phyloP scores from a whole-genome alignment of 2,888 invertebrate genomes.

The Phytoseiulus persimilis region DNA sequence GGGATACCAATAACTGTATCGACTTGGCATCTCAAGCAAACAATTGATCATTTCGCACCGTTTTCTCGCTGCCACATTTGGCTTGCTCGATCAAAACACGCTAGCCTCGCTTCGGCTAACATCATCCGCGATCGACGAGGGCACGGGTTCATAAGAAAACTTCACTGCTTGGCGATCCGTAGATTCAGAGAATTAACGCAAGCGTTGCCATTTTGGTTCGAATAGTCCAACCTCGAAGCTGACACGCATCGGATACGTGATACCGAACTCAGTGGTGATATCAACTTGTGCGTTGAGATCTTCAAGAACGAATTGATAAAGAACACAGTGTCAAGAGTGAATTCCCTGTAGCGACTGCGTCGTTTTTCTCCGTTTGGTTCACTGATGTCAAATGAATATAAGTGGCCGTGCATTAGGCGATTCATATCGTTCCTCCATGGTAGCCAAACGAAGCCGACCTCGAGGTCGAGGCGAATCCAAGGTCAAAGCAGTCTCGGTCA shows the following conservation, averaged over 20 bases:
- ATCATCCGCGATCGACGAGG: neutral
- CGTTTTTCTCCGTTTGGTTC: too few species aligned
- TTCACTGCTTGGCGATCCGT: neutral
- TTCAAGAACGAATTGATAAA: neutral
- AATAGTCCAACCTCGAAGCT: neutral
- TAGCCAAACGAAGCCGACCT: neutral
- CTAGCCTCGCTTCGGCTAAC: too few species aligned
- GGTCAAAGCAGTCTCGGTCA: too few species aligned
- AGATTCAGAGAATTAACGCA: neutral
- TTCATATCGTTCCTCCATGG: neutral
- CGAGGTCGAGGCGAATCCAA: too few species aligned
- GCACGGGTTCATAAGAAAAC: neutral
- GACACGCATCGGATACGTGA: neutral
- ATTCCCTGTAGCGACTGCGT: neutral
- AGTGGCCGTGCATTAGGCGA: neutral
- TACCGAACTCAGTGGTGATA: neutral
- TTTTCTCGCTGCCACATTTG: neutral
- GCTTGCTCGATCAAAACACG: neutral
- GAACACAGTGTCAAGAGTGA: neutral
- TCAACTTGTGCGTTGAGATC: slow-evolving; percentile 5
- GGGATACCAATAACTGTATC: neutral
- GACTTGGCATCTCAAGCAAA: neutral
- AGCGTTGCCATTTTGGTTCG: neutral
- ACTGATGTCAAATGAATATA: neutral
- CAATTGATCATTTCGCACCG: neutral